Evolutionary conservation across 2,888 invertebrate species (phyloP).

Genomic region (Dryococelus australis): DNA sequence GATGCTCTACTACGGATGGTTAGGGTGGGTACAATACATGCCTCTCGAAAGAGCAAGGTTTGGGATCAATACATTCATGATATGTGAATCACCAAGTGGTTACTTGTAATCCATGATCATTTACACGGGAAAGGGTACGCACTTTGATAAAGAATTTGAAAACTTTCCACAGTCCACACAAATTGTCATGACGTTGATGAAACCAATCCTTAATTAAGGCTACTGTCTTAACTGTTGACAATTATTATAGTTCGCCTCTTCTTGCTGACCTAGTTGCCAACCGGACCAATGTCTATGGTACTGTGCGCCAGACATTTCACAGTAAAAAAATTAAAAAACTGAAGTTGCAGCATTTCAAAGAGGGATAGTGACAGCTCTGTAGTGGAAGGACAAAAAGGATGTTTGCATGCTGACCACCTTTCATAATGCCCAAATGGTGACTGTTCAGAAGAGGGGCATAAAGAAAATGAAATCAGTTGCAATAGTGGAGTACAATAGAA

Average conservation of each 20-base stretch:
- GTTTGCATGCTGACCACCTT: not conserved
- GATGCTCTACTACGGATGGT: not conserved
- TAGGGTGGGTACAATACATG: not conserved
- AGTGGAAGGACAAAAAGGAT: not conserved
- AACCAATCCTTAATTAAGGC: not conserved
- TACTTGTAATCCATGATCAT: not conserved
- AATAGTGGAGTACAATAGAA: not conserved
- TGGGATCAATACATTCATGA: not conserved
- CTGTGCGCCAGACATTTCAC: not conserved
- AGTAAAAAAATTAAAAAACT: not conserved
- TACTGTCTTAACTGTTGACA: not conserved
- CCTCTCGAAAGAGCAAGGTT: not conserved
- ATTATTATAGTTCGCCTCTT: not conserved
- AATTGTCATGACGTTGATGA: not conserved
- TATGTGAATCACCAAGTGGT: not conserved
- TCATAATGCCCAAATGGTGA: not conserved
- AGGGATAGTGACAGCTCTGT: not conserved
- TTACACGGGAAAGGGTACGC: not conserved
- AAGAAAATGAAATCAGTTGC: conserved; percentile 28
- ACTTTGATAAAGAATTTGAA: not conserved
- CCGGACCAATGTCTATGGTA: not conserved
- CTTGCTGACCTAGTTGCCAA: not conserved
- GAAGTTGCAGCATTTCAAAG: not conserved
- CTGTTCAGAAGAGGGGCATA: too few relatives aligned
- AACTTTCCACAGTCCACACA: not conserved